A percentile compares a stretch with the other conserved stretches of the same genome.
phyloP scores from a whole-genome alignment of 1,140 invertebrate species.

The Conus betulinus region DNA sequence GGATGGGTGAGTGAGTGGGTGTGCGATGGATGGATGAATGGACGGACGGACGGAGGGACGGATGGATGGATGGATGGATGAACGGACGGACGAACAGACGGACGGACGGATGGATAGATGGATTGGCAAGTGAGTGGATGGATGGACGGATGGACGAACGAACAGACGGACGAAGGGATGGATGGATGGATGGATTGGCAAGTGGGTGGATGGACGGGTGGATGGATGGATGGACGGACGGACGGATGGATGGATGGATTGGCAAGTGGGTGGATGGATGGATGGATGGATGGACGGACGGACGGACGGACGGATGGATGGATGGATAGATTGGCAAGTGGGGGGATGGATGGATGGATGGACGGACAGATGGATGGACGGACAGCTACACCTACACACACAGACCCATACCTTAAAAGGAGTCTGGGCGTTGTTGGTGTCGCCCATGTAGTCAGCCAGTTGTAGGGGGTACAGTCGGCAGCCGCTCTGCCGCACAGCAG shows the following conservation, averaged over 20 bases:
- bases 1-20: no score
- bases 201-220: no score
- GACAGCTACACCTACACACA: not conserved
- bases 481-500: slow-evolving; percentile 84
- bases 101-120: not conserved
- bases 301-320: not conserved
- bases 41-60: not conserved
- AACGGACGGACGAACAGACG: not conserved
- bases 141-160: no score
- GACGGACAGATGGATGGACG: not conserved
- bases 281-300: not conserved
- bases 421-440: slow-evolving; percentile 80
- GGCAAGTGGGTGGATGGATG: no score
- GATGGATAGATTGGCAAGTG: not conserved
- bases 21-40: no score
- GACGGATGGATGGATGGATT: no score
- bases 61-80: not conserved
- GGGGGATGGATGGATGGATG: not conserved
- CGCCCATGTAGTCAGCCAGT: slow-evolving; percentile 82
- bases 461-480: slow-evolving; percentile 62
- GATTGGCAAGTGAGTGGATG: no score
- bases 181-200: no score
- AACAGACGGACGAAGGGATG: no score
- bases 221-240: no score
- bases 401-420: slow-evolving; percentile 80